Base-by-base conservation (phyloP, 1,140 invertebrate species). In the Ceratitis capitata region DNA sequence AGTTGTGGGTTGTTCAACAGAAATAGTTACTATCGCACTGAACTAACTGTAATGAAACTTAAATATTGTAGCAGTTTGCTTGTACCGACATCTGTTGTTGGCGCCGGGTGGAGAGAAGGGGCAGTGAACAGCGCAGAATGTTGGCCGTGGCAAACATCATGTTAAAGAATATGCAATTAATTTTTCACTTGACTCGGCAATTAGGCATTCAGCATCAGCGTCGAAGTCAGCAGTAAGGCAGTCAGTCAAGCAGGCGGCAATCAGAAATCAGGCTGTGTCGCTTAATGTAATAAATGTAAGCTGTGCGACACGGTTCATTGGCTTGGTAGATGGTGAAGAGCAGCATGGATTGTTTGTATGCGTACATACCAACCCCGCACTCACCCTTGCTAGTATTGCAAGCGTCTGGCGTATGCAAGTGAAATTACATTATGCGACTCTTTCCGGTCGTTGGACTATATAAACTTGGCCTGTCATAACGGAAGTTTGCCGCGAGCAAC, bases 121-220 rank as follows among this genome's bases (percentile, higher is more conserved):
- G 35, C 32, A 19, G 64, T 9, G 39, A 42, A 6, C 2, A 78
- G 39, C 29, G 42, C 45, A 39, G n/a, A 45, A 26, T 45, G 69
- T n/a, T 42, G 2, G 2, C 69, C 2, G 39, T 78, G n/a, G 39
- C 69, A 78, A 78, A 78, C 69, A 78, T 45, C 69, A 42, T 78
- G 69, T 45, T n/a, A 45, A 78, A 78, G 39, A 78, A 78, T 78
- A 47, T 47, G 69, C 69, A 78, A 78, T 78, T 78, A 78, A 78
- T 78, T 78, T 78, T 78, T 78, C 69, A 78, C 69, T 78, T 78
- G 69, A 78, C 69, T 78, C 39, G 69, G 39, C 39, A 78, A 78
- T 78, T 78, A 78, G 69, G 42, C 39, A 78, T 78, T 42, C 39
- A 78, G 58, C 58, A 23, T 29, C 2, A 12, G 2, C 58, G 14